Evolutionary conservation across 2,888 invertebrate genomes (phyloP), one percentile per base, ranked within the genome.

Genomic region (Drosophila flavopinicola): DNA sequence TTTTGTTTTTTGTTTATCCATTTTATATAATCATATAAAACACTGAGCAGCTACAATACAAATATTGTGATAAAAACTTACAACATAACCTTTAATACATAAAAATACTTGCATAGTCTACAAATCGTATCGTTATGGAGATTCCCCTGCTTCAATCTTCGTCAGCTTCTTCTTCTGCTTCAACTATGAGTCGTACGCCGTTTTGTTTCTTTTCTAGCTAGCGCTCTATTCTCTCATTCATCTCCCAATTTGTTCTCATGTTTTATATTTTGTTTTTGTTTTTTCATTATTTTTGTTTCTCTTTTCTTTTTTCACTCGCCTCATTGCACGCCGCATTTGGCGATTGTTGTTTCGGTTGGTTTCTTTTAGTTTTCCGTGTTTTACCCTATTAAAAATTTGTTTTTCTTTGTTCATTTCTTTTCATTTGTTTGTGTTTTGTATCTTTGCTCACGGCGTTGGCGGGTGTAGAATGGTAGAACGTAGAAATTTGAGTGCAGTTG

Each of bases 21-120:
- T 80, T 85, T 80, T 85, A 83, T 83, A 87, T 85, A 86, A 87
- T 85, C 84, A 87, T 85, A 85, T 89, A 88, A 88, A 88, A 88
- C 88, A 88, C 89, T 88, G 89, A 88, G 89, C 88, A 88, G 89
- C 88, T 88, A 88, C 89, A 88, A 88, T 88, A 88, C 87, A 88
- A 89, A 86, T 89, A 89, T 88, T 87, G 80, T 88, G 80, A 88
- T 88, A 88, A 89, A 88, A 89, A 88, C 89, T 89, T 88, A 88
- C 82, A 89, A 88, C 87, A 88, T 88, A 88, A 88, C 88, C 78
- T 87, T 88, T 86, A 87, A 88, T 88, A 84, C 85, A 87, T 88
- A 88, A 89, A 89, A 88, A 88, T 89, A 88, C 85, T 88, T 88
- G 86, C 87, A 85, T 89, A 88, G 79, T 85, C 89, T 89, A 88